Evolutionary conservation across 2,888 invertebrate species (phyloP), one percentile per base, ranked within the genome.

Genomic region (Phengaris arion): DNA sequence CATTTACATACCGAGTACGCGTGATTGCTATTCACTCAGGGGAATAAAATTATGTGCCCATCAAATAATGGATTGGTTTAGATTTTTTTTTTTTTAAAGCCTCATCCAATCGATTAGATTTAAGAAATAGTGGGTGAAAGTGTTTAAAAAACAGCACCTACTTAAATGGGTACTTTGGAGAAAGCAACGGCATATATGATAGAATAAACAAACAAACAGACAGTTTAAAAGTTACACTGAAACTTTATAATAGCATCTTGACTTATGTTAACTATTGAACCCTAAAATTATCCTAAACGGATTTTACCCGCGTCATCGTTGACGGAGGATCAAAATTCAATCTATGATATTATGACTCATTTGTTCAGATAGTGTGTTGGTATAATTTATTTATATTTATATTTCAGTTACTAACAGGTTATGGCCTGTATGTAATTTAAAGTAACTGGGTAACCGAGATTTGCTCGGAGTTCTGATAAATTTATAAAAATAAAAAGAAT

Each of bases 1-100:
- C 12, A 64, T 64, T 64, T 64, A 64, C 64, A 64, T 64, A 64
- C 35, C 35, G 64, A 64, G 35, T 35, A 45, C 64, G 35, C 64
- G 12, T 64, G 64, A 64, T 64, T 64, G 13, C 35, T 64, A 64
- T 64, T 64, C 64, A 64, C 64, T 64, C 64, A 9, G 12, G 64
- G 64, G 59, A 59, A 59, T 12, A 45, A 45, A 45, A 45, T 64
- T 64, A 64, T 64, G 45, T 64, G 64, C 64, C 35, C 64, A 64
- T 64, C 12, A 13, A 64, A 35, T 64, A 64, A 64, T 64, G 35
- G 35, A 45, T 64, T 64, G 7, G 64, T 12, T 35, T 64, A 64
- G 6, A 52, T 8, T 52, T 52, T 52, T 6, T 5, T 52, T 8
- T 52, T 6, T 52, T 9, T 8, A 52, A 52, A 52, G 6, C 52